These are phyloP conservation scores for Melieria omissa DNA, from an alignment of 2,888 invertebrate genomes.

Conservation along the genomic window DNA sequence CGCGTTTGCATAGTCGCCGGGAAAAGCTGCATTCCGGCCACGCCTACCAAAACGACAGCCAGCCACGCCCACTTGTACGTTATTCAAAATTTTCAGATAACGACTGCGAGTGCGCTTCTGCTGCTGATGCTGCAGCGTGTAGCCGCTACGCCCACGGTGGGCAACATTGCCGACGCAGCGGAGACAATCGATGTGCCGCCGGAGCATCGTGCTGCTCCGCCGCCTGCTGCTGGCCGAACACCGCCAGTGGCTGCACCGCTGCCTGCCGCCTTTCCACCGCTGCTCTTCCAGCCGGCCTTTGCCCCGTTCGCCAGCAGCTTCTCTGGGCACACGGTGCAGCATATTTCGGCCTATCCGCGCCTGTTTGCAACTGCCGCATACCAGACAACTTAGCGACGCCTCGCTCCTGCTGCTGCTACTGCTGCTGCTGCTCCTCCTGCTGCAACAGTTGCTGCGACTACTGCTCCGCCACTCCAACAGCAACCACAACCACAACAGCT, in stretches of 20 bases:
- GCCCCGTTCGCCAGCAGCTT: conserved; percentile 62
- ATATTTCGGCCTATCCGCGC: conserved; percentile 45
- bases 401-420: neutral
- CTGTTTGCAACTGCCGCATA: conserved; percentile 45
- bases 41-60: conserved; percentile 6
- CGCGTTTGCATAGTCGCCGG: conserved; percentile 27
- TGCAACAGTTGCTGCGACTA: neutral
- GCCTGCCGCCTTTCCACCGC: conserved; percentile 52
- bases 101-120: conserved; percentile 50
- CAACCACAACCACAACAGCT: neutral
- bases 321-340: conserved; percentile 46
- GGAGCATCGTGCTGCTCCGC: conserved; percentile 48
- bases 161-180: conserved; percentile 51
- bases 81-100: conserved; percentile 51
- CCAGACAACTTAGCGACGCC: conserved; percentile 64
- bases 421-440: neutral
- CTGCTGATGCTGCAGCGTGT: conserved; percentile 28
- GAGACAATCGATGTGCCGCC: conserved; percentile 52
- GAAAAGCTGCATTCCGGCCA: conserved; percentile 26
- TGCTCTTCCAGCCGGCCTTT: conserved; percentile 67
- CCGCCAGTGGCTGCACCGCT: conserved; percentile 49
- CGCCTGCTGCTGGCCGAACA: conserved; percentile 47
- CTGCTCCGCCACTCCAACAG: neutral
- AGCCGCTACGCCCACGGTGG: conserved; percentile 38
- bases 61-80: conserved; percentile 36